Percentiles rank a stretch among this genome's conserved stretches.
These are phyloP conservation scores for Nyctibius grandis DNA, from an alignment of 2,797 vertebrate species.

Conservation along the genomic window DNA sequence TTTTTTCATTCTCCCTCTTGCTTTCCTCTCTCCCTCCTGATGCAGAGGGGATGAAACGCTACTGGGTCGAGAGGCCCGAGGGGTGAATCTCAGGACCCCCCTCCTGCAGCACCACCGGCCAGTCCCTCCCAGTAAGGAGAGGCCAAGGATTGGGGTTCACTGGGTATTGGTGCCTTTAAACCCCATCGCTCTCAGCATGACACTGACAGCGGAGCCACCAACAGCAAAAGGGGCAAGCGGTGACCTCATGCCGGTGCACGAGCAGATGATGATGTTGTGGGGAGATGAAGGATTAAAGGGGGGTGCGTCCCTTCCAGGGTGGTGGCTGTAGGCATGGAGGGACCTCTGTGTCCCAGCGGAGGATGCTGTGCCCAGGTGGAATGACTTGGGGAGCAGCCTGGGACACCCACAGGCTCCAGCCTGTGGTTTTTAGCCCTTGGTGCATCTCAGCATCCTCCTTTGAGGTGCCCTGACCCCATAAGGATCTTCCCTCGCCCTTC, in stretches of 20 bases:
- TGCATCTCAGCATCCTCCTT: not conserved
- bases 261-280: not conserved
- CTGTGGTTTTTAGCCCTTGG: not conserved
- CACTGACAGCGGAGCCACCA: rapidly evolving
- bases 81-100: not conserved
- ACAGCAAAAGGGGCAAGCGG: not conserved
- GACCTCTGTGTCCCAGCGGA: not conserved
- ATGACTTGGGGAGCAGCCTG: not conserved
- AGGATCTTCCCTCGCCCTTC: not conserved
- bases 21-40: not conserved
- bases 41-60: not conserved
- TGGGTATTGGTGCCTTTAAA: not conserved
- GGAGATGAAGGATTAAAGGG: not conserved
- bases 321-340: not conserved
- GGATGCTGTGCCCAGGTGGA: not conserved
- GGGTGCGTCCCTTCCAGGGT: rapidly evolving
- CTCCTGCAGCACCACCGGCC: not conserved
- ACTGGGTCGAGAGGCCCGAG: not conserved
- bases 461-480: not conserved
- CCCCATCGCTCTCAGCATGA: rapidly evolving
- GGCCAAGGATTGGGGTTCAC: not conserved
- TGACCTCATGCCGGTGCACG: not conserved
- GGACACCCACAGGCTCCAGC: not conserved
- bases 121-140: not conserved
- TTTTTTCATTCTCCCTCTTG: not conserved